phyloP scores from a whole-genome alignment of 2,113 vertebrate genomes.

The Nibea coibor region DNA sequence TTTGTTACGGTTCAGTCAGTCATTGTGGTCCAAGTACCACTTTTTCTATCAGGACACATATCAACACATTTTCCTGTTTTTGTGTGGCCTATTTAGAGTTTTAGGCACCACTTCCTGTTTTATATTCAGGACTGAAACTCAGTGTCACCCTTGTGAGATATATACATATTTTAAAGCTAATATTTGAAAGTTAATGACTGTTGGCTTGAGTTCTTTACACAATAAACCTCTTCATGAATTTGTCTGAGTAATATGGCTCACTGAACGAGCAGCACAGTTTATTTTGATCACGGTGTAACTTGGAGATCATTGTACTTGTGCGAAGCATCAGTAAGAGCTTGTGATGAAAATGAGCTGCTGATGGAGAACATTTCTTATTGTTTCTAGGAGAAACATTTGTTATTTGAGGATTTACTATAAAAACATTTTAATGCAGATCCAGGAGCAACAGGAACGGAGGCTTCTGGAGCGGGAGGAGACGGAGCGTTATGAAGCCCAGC shows the following conservation, averaged over 20 bases:
- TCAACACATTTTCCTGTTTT: neutral
- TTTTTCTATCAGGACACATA: neutral
- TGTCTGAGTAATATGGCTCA: neutral
- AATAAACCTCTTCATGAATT: neutral
- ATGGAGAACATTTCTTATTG: neutral
- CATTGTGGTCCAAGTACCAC: neutral
- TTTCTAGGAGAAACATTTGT: neutral
- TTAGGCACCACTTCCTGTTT: neutral
- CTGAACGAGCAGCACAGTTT: neutral
- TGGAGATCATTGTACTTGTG: too few species aligned
- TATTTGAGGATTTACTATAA: neutral
- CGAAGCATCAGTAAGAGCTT: too few species aligned
- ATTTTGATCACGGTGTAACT: neutral
- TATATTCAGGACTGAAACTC: too few species aligned
- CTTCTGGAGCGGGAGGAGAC: constrained; percentile 87
- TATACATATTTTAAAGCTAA: neutral
- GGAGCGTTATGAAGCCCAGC: constrained; percentile 87
- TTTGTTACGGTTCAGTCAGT: neutral
- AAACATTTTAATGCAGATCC: constrained; percentile 82
- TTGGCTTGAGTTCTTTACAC: neutral
- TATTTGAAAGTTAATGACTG: neutral
- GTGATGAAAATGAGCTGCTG: neutral
- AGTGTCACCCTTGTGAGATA: neutral
- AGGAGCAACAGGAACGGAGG: constrained; percentile 88
- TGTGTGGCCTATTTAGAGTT: neutral